Evolutionary conservation across 2,888 invertebrate species (phyloP).

Genomic region (Slavum lentiscoides): DNA sequence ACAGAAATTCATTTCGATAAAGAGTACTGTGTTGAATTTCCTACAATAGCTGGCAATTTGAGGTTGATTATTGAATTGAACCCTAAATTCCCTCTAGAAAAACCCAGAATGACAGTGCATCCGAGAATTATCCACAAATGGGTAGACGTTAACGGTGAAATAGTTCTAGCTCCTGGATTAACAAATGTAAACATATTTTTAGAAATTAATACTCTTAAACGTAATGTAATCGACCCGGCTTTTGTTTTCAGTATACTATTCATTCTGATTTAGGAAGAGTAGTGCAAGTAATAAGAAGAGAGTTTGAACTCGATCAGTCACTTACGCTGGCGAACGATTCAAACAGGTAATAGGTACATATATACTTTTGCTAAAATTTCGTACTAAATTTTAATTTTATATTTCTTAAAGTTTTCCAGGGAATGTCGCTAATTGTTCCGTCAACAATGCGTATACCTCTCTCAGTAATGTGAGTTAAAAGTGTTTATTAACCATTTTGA

Average conservation of each 20-base stretch:
- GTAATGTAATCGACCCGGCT: conserved; percentile 15
- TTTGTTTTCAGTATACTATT: conserved; percentile 66
- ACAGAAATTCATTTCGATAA: conserved; percentile 71
- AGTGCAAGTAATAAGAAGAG: conserved; percentile 78
- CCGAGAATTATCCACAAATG: conserved; percentile 73
- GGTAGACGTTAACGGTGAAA: conserved; percentile 72
- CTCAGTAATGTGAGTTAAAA: conserved; percentile 32
- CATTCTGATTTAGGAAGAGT: conserved; percentile 81
- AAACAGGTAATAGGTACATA: conserved; percentile 47
- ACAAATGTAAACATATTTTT: conserved; percentile 66
- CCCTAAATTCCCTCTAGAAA: conserved; percentile 75
- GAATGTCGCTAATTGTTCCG: background rate
- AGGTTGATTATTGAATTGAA: conserved; percentile 69
- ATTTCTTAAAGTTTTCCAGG: conserved; percentile 43
- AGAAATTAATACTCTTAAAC: background rate
- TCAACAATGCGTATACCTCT: conserved; percentile 13
- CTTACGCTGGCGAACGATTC: conserved; percentile 60
- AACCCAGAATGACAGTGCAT: conserved; percentile 70
- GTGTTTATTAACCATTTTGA: conserved; percentile 59
- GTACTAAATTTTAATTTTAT: background rate
- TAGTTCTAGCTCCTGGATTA: conserved; percentile 74
- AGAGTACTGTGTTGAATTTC: conserved; percentile 75
- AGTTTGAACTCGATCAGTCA: conserved; percentile 72
- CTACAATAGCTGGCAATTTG: conserved; percentile 69
- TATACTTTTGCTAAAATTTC: conserved; percentile 2